These are phyloP conservation scores for Drosophila quinaria DNA, from an alignment of 2,888 invertebrate genomes.

Conservation along the genomic window DNA sequence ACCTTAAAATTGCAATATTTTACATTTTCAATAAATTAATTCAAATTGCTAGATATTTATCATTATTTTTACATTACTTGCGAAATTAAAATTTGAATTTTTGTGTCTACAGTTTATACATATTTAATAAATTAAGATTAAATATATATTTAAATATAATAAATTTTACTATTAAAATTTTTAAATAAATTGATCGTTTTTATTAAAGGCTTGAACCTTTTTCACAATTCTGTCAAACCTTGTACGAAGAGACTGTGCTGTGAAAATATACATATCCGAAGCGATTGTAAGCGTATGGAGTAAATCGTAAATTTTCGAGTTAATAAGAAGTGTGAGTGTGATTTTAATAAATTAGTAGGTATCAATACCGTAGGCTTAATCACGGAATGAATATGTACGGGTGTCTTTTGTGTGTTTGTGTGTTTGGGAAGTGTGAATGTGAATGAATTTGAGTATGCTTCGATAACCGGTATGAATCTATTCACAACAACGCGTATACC, in stretches of 20 bases:
- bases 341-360: constrained; percentile 53
- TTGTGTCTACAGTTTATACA: too few species aligned
- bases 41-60: neutral
- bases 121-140: neutral
- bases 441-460: constrained; percentile 16
- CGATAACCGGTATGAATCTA: constrained; percentile 42
- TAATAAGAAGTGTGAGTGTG: constrained; percentile 30
- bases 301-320: constrained; percentile 57
- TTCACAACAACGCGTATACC: constrained; percentile 15
- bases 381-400: constrained; percentile 17
- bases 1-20: neutral
- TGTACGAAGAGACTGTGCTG: neutral
- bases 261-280: neutral
- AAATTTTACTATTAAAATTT: too few species aligned
- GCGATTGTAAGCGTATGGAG: constrained; percentile 42
- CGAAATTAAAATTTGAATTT: too few species aligned
- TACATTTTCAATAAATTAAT: neutral
- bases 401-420: constrained; percentile 6
- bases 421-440: constrained; percentile 18
- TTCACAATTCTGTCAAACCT: neutral
- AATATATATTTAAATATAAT: too few species aligned
- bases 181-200: neutral
- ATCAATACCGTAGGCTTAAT: constrained; percentile 12
- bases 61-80: too few species aligned
- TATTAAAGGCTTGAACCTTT: neutral